Conservation (phyloP, 2,797 vertebrate species). For the Leptodactylus fallax region DNA sequence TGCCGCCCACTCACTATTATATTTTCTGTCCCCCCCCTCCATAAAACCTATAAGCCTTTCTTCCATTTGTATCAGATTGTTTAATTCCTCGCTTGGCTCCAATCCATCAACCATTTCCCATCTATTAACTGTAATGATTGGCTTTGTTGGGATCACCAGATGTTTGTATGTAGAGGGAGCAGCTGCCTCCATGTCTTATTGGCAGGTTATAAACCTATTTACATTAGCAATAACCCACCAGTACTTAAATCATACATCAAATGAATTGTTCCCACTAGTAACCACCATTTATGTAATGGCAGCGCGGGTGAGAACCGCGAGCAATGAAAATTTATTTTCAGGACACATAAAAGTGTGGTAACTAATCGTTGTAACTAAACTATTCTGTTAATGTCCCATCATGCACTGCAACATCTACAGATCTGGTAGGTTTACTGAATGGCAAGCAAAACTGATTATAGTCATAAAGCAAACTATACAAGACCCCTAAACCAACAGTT, state of each 20-base stretch:
- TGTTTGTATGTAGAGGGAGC: conserved; percentile 74
- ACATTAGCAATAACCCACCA: conserved; percentile 68
- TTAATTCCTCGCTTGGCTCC: conserved; percentile 70
- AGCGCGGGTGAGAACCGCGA: background rate
- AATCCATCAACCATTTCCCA: conserved; percentile 1
- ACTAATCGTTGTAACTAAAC: background rate
- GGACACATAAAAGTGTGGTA: background rate
- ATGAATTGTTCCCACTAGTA: conserved; percentile 64
- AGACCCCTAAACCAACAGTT: no score
- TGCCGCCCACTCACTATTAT: background rate
- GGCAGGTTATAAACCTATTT: conserved; percentile 77
- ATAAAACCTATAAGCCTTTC: background rate
- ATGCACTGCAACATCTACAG: background rate
- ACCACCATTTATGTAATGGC: conserved; percentile 49
- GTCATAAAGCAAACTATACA: background rate
- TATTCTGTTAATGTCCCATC: background rate
- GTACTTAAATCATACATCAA: conserved; percentile 66
- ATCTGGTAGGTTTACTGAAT: background rate
- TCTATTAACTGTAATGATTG: conserved; percentile 77
- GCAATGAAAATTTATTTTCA: background rate
- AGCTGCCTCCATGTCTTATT: conserved; percentile 73
- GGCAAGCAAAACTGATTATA: background rate
- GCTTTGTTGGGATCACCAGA: conserved; percentile 77
- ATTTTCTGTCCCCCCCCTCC: background rate
- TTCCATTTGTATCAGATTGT: conserved; percentile 69